A percentile compares a stretch with the other conserved stretches of the same genome.
phyloP scores from a whole-genome alignment of 2,888 invertebrate genomes.

The Plagodis pulveraria region DNA sequence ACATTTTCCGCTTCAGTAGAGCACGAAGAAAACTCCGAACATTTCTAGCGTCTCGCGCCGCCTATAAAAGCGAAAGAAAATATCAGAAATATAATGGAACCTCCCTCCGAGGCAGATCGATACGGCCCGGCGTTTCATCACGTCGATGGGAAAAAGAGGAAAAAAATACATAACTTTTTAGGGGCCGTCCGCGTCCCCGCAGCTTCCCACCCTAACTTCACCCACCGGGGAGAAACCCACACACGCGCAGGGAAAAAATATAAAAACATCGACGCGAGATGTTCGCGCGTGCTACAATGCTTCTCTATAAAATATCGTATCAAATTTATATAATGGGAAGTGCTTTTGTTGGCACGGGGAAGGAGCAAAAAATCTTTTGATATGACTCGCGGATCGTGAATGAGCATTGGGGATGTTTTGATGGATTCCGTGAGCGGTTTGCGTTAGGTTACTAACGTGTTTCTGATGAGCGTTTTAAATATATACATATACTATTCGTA shows the following conservation, averaged over 20 bases:
- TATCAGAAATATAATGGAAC: constrained; percentile 49
- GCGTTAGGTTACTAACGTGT: not conserved
- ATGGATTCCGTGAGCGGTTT: constrained; percentile 44
- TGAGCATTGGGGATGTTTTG: constrained; percentile 59
- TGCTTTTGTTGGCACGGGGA: constrained; percentile 68
- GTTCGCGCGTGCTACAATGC: constrained; percentile 74
- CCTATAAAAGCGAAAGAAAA: constrained; percentile 37
- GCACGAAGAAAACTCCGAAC: constrained; percentile 21
- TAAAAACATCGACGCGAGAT: constrained; percentile 66
- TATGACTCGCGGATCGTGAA: constrained; percentile 48
- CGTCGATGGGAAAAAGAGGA: constrained; percentile 82
- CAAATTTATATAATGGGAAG: constrained; percentile 78
- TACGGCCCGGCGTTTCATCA: constrained; percentile 79
- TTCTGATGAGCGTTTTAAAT: constrained; percentile 4
- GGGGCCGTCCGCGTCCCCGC: constrained; percentile 65
- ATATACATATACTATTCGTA: no score
- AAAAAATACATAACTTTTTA: constrained; percentile 85
- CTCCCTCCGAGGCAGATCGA: constrained; percentile 65
- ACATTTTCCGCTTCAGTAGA: not conserved
- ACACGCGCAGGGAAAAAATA: constrained; percentile 63
- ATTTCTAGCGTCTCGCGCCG: constrained; percentile 9
- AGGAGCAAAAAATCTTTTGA: constrained; percentile 62
- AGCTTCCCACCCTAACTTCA: constrained; percentile 36
- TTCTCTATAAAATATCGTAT: constrained; percentile 75
- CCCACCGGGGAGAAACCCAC: constrained; percentile 50